phyloP scores from a whole-genome alignment of 2,888 invertebrate genomes.

The Carcina quercana region DNA sequence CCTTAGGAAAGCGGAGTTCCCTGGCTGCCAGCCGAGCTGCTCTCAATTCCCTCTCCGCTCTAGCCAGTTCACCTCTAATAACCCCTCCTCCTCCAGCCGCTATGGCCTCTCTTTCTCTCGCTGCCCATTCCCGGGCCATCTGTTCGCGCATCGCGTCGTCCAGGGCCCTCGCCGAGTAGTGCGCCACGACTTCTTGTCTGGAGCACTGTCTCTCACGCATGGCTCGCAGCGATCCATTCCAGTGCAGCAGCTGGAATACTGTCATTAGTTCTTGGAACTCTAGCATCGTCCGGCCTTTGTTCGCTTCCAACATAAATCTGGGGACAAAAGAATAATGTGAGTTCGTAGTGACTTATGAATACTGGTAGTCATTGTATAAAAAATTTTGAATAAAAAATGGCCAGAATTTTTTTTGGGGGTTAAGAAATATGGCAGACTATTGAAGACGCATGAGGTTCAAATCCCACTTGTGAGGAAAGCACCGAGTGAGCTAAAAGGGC shows the following conservation, averaged over 20 bases:
- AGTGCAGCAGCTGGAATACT: conserved; percentile 96
- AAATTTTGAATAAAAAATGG: too few relatives aligned
- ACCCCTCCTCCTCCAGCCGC: conserved; percentile 70
- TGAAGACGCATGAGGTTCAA: too few relatives aligned
- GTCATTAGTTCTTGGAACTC: conserved; percentile 98
- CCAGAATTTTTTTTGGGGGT: too few relatives aligned
- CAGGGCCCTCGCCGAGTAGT: conserved; percentile 92
- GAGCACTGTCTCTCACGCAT: conserved; percentile 97
- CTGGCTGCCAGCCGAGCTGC: conserved; percentile 91
- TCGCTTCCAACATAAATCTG: conserved; percentile 84
- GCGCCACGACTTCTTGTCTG: conserved; percentile 90
- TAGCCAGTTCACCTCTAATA: conserved; percentile 85
- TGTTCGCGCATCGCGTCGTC: conserved; percentile 97
- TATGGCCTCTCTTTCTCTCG: conserved; percentile 68
- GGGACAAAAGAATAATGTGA: too few relatives aligned
- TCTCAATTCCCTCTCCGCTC: conserved; percentile 90
- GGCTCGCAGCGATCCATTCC: conserved; percentile 97
- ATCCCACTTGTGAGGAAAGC: too few relatives aligned
- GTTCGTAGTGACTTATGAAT: too few relatives aligned
- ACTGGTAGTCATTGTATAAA: too few relatives aligned
- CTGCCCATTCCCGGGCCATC: conserved; percentile 97
- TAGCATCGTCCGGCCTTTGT: conserved; percentile 94
- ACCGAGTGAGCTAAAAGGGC: too few relatives aligned
- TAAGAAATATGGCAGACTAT: too few relatives aligned
- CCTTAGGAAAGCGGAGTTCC: conserved; percentile 94